A percentile compares a stretch with the other conserved stretches of the same genome.
These are phyloP conservation scores for Lasioglossum figueresi DNA, from an alignment of 2,888 invertebrate genomes.

Conservation along the genomic window DNA sequence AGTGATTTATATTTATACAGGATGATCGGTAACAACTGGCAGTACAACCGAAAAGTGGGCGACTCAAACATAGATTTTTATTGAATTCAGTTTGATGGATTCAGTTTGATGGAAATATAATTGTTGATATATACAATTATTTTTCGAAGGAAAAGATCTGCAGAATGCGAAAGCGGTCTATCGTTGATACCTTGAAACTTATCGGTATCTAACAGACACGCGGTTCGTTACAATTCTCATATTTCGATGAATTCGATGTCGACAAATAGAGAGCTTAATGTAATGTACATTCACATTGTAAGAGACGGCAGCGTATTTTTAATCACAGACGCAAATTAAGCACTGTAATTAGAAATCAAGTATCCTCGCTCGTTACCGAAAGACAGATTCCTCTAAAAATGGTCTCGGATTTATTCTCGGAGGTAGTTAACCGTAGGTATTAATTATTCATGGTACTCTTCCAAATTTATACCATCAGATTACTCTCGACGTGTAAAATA, in stretches of 20 bases:
- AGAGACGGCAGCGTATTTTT: background rate
- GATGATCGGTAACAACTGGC: background rate
- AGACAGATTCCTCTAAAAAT: background rate
- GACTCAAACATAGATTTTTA: background rate
- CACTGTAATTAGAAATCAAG: conserved; percentile 1
- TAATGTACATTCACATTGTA: background rate
- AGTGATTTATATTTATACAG: background rate
- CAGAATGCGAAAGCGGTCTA: no score
- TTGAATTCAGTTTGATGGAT: background rate
- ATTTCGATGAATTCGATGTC: no score
- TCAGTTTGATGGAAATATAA: background rate
- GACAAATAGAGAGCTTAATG: no score
- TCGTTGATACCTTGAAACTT: no score
- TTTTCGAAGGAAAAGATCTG: background rate
- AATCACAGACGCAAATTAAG: background rate
- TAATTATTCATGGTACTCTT: conserved; percentile 2
- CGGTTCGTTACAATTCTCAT: no score
- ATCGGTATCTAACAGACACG: no score
- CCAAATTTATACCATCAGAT: background rate
- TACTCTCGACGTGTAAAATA: background rate
- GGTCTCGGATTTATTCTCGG: background rate
- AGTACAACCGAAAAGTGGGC: no score
- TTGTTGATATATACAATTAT: background rate
- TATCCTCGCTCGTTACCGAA: background rate
- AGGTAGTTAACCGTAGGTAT: background rate